Evolutionary conservation across 2,888 invertebrate species (phyloP), one percentile per base, ranked within the genome.

Genomic region (Sphaerophoria taeniata): DNA sequence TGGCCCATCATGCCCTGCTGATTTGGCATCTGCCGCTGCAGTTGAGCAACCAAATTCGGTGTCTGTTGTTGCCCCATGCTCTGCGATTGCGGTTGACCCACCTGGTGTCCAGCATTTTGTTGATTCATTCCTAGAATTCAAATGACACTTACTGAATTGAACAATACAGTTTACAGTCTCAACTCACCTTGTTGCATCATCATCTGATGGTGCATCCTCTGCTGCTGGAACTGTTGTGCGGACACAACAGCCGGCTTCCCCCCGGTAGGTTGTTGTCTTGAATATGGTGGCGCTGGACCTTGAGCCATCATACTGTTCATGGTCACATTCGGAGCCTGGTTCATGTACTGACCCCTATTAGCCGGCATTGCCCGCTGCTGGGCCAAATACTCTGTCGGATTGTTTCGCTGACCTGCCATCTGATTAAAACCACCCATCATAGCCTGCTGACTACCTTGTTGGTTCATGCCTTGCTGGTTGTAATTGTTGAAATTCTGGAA

Each of bases 271-370:
- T 91, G 92, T 78, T 93, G 92, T 79, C 96, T 94, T 6, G 95
- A 95, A 92, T 97, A 97, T 0, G 96, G 96, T 0, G 96, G 96
- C 11, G 96, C 96, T 0, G 96, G 95, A 7, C 95, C 96, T 14
- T 92, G 92, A 2, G 89, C 90, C 90, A 91, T 91, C 90, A 92
- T 92, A 73, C 90, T 92, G 70, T 95, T 95, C 97, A 97, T 97
- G 0, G 97, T 96, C 1, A 97, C 97, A 90, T 97, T 97, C 1
- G 97, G 97, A 3, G 96, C 95, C 93, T 95, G 93, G 90, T 90
- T 91, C 90, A 92, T 91, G 71, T 91, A 92, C 77, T 92, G 92
- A 0, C 90, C 90, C 2, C 92, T 89, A 88, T 91, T 92, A 9
- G 89, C 90, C 60, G 89, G 89, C 88, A 91, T 90, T 2, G 89